A percentile compares a stretch with the other conserved stretches of the same genome.
Conservation (phyloP, 2,888 invertebrate species). For the Hanleya hanleyi region DNA sequence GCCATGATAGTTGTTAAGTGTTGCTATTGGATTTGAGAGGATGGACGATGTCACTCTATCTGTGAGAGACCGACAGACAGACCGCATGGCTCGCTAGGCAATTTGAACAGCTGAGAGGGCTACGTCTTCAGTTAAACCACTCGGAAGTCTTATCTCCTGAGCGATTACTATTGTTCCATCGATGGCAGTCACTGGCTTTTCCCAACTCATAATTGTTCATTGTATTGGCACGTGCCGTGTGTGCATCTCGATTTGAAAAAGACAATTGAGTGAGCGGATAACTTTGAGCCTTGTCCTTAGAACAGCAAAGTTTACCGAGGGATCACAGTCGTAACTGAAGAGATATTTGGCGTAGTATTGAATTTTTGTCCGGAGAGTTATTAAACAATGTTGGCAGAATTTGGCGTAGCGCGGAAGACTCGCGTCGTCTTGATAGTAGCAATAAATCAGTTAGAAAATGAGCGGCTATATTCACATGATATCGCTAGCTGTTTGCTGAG, state of each 20-base stretch:
- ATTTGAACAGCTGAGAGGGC: neutral
- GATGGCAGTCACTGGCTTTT: no score
- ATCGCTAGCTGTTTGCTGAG: neutral
- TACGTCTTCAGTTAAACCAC: neutral
- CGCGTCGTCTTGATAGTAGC: neutral
- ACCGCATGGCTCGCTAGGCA: neutral
- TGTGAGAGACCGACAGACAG: neutral
- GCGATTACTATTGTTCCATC: no score
- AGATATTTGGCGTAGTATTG: neutral
- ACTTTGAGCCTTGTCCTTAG: no score
- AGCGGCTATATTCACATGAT: slow-evolving; percentile 2
- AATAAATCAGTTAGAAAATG: slow-evolving; percentile 6
- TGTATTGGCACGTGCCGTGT: no score
- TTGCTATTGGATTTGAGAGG: slow-evolving; percentile 6
- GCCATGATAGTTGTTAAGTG: neutral
- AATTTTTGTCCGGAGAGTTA: neutral
- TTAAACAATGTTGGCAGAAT: neutral
- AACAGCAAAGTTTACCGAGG: no score
- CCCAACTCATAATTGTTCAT: no score
- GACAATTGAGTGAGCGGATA: no score
- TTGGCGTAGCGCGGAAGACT: neutral
- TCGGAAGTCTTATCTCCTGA: neutral
- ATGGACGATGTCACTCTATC: neutral
- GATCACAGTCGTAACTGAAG: no score
- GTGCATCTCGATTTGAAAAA: no score